Conservation (phyloP, 2,113 vertebrate genomes). For the Platanista minor region DNA sequence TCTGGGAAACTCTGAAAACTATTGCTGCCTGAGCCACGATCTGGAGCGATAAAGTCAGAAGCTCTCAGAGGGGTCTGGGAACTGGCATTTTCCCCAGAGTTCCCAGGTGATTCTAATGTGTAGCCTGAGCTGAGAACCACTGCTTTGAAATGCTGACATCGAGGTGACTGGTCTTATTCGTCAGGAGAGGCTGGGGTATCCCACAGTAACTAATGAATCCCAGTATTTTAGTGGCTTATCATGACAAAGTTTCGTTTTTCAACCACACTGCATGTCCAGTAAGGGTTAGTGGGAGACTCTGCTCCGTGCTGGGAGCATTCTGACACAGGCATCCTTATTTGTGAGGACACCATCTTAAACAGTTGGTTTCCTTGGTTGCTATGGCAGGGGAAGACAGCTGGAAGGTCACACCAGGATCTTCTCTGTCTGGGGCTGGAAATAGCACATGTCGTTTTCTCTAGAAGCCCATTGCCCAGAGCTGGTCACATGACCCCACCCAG, state of each 20-base stretch:
- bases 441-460: neutral
- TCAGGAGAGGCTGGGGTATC: neutral
- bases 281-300: neutral
- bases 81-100: neutral
- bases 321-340: neutral
- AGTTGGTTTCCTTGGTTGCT: neutral
- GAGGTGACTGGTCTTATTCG: neutral
- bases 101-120: neutral
- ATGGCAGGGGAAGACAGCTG: neutral
- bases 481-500: neutral
- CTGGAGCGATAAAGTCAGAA: neutral
- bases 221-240: neutral
- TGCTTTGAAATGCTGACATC: neutral
- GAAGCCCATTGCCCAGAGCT: neutral
- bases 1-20: neutral
- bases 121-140: neutral
- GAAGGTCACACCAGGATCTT: neutral
- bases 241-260: neutral
- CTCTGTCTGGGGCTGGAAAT: neutral
- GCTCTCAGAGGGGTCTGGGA: too few relatives aligned
- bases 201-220: neutral
- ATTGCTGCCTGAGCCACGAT: neutral
- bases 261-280: neutral
- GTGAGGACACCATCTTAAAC: neutral
- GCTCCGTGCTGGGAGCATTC: accelerated